Conservation (phyloP, 2,113 vertebrate genomes). For the Corythoichthys intestinalis region DNA sequence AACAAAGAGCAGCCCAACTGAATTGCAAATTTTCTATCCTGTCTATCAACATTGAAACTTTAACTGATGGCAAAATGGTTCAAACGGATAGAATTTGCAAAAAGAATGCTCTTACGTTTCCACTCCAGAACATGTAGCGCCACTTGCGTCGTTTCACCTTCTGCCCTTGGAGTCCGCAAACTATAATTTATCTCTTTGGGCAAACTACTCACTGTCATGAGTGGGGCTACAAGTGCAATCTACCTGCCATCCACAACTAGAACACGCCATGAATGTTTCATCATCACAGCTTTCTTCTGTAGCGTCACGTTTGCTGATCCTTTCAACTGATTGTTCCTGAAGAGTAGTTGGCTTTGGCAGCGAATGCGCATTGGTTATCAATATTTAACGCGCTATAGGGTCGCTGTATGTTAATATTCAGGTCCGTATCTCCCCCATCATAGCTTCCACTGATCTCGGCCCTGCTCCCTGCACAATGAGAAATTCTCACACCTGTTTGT, state of each 20-base stretch:
- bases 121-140: background rate
- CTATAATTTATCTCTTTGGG: background rate
- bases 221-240: background rate
- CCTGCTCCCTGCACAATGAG: slow-evolving; percentile 1
- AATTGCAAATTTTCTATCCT: background rate
- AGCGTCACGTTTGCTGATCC: slow-evolving; percentile 6
- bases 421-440: slow-evolving; percentile 30
- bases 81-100: background rate
- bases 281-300: slow-evolving; percentile 8
- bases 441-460: background rate
- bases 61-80: background rate
- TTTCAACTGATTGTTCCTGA: slow-evolving; percentile 30
- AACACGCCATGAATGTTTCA: slow-evolving; percentile 16
- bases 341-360: slow-evolving; percentile 30
- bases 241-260: background rate
- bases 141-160: background rate
- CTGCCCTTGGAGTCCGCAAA: background rate
- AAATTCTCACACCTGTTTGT: too few species aligned
- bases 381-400: slow-evolving; percentile 61
- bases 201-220: background rate
- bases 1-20: background rate
- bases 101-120: background rate
- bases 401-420: slow-evolving; percentile 54
- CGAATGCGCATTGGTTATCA: slow-evolving; percentile 43
- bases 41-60: background rate